phyloP scores from a whole-genome alignment of 2,113 vertebrate species.

The Camarhynchus parvulus region DNA sequence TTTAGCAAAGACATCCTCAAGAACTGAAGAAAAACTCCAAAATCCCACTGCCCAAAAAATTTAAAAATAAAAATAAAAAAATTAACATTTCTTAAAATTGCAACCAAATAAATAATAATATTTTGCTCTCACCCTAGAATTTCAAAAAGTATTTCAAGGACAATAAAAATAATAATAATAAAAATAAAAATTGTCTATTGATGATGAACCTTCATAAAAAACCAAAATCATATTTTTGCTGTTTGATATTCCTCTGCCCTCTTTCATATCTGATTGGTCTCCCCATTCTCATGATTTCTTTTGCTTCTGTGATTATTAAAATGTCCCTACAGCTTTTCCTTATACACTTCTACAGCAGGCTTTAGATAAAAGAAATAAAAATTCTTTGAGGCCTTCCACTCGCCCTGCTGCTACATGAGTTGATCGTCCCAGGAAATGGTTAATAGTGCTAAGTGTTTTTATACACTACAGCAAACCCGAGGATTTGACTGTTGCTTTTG shows the following conservation, averaged over 20 bases:
- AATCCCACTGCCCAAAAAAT: fast-evolving
- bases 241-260: background rate
- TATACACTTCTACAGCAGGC: background rate
- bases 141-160: background rate
- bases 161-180: background rate
- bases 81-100: background rate
- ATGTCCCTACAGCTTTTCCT: background rate
- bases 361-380: background rate
- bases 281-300: background rate
- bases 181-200: background rate
- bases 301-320: background rate
- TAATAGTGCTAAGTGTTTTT: constrained; percentile 30
- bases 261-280: background rate
- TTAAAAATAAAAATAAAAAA: background rate
- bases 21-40: background rate
- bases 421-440: constrained; percentile 28
- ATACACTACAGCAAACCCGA: background rate
- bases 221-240: background rate
- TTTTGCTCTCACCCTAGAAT: background rate
- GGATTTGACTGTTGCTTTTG: constrained; percentile 34
- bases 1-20: background rate
- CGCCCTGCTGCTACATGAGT: background rate
- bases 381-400: background rate
- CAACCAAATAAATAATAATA: background rate
- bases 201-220: background rate